Evolutionary conservation across 2,888 invertebrate genomes (phyloP), one percentile per base, ranked within the genome.

Genomic region (Limenitis camilla): DNA sequence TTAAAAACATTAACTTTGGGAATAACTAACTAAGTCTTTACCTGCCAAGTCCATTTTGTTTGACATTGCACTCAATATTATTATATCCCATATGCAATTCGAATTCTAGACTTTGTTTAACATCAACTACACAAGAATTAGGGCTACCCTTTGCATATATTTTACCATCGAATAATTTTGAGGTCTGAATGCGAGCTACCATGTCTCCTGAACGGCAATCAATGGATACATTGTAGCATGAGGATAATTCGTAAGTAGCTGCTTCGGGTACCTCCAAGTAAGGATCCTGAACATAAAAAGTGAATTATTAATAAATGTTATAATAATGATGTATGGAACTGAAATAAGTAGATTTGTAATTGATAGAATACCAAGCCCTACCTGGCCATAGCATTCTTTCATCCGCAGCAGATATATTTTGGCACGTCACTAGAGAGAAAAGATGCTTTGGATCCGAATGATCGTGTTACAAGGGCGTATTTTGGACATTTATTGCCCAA

Each of bases 81-180:
- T 94, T 95, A 85, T 96, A 97, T 47, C 93, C 93, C 95, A 97
- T 96, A 65, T 92, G 93, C 63, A 97, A 88, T 78, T 96, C 96
- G 75, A 97, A 97, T 80, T 96, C 96, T 56, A 97, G 86, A 59
- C 95, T 93, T 69, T 93, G 94, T 69, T 94, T 92, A 49, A 97
- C 94, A 75, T 97, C 96, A 61, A 94, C 92, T 38, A 96, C 94
- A 78, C 97, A 97, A 29, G 96, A 95, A 80, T 96, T 96, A 48
- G 97, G 97, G 63, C 96, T 95, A 57, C 96, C 96, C 79, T 97
- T 97, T 56, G 96, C 96, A 84, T 97, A 97, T 62, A 97, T 94
- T 85, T 97, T 97, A 61, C 97, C 97, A 76, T 95, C 95, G 88
- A 97, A 97, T 54, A 97, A 87, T 80, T 95, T 96, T 61, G 94